Base-by-base conservation (phyloP, 2,888 invertebrate species). In the Xestia sexstrigata region DNA sequence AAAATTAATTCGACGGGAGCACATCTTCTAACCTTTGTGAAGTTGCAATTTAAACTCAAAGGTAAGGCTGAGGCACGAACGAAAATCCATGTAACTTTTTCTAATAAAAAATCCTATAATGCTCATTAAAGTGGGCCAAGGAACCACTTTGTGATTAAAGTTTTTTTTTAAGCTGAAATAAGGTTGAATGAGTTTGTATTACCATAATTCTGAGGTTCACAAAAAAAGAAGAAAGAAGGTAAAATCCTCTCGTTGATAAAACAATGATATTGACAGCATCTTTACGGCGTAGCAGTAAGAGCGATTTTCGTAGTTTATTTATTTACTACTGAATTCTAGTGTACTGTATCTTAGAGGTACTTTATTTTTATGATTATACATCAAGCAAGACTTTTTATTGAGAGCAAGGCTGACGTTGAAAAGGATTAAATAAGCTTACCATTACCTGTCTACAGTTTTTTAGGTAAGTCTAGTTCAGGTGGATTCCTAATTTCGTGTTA, bases 31-130 rank as follows among this genome's bases (percentile, higher is more conserved):
- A 65, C n/a, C 35, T 81, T 79, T 73, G 79, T 70, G 17, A 80
- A 73, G 42, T 62, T 67, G 70, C 55, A 82, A 79, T 81, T 75
- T 84, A 39, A 73, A 70, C 69, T 68, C 70, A 78, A 79, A 78
- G 72, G 67, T 81, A 60, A 69, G 63, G 62, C 62, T 78, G 62
- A 69, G 69, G 65, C 39, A 11, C 26, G 49, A 39, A 70, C 13
- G 67, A 76, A 70, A 83, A 68, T 70, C 74, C 70, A 78, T 77
- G 77, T 78, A 85, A 85, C 83, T 83, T 87, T 88, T 82, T 60
- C 60, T 81, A 75, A 83, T 87, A 87, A 83, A 84, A 83, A 85
- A 85, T 82, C 79, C 80, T 79, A 83, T 87, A 85, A 83, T 74
- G 71, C 79, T 87, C 81, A 87, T 88, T 82, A 87, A 78, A 79